A percentile compares a stretch with the other conserved stretches of the same genome.
phyloP scores from a whole-genome alignment of 1,140 invertebrate genomes.

The Ctenoplectra terminalis region DNA sequence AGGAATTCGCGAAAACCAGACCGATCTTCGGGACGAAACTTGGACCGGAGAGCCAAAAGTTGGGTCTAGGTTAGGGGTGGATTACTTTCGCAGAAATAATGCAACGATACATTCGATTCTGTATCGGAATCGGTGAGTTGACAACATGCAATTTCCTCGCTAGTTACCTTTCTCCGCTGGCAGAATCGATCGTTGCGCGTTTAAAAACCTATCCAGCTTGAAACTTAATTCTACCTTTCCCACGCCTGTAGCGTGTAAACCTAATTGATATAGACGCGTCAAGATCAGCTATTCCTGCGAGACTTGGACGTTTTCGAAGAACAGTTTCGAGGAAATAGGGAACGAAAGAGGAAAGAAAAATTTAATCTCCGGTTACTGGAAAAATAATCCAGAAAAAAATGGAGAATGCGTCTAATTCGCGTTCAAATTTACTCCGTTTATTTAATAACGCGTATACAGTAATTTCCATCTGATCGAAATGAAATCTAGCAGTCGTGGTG shows the following conservation, averaged over 20 bases:
- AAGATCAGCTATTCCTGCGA: neutral
- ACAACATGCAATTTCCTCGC: neutral
- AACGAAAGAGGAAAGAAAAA: too few species aligned
- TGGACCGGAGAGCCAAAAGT: neutral
- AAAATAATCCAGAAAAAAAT: neutral
- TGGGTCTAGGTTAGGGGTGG: too few species aligned
- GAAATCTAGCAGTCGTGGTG: neutral
- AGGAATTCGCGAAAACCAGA: neutral
- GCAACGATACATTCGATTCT: neutral
- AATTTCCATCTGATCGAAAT: neutral
- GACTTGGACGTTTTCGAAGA: neutral
- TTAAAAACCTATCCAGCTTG: slow-evolving; percentile 9
- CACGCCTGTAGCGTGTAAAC: neutral
- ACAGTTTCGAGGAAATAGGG: too few species aligned
- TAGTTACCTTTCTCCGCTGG: neutral
- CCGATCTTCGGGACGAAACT: neutral
- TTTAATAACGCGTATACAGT: too few species aligned
- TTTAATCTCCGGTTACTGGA: neutral
- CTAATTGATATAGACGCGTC: neutral
- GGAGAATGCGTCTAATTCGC: too few species aligned
- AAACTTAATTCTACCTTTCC: slow-evolving; percentile 10
- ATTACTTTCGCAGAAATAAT: neutral
- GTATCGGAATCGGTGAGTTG: neutral
- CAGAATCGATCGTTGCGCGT: slow-evolving; percentile 13
- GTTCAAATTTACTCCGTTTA: neutral